phyloP scores from a whole-genome alignment of 1,140 invertebrate species.

The Hycleus phaleratus region DNA sequence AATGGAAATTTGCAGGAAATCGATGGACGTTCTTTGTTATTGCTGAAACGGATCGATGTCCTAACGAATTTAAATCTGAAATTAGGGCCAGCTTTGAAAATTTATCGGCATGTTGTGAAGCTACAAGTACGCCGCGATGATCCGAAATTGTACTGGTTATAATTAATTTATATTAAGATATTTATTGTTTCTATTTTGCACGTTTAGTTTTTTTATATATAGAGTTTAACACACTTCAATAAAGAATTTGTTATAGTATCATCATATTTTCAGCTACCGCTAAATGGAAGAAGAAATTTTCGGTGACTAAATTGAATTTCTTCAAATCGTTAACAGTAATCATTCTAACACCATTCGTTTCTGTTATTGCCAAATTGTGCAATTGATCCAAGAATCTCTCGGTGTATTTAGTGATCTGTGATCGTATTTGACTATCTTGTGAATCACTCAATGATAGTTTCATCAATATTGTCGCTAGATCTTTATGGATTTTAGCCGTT shows the following conservation, averaged over 20 bases:
- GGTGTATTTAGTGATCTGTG: conserved; percentile 12
- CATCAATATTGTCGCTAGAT: conserved; percentile 13
- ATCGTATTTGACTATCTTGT: conserved; percentile 1
- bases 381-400: conserved; percentile 13
- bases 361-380: conserved; percentile 8
- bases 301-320: conserved; percentile 14
- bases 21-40: conserved; percentile 72
- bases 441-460: conserved; percentile 6
- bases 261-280: conserved; percentile 28
- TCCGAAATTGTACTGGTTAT: conserved; percentile 58
- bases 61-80: conserved; percentile 68
- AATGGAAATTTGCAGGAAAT: conserved; percentile 62
- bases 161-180: conserved; percentile 15
- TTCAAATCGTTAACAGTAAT: conserved; percentile 18
- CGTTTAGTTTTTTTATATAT: neutral
- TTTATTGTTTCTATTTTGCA: neutral
- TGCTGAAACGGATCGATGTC: conserved; percentile 74
- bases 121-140: conserved; percentile 61
- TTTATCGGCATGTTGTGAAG: conserved; percentile 70
- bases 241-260: conserved; percentile 17
- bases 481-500: conserved; percentile 25
- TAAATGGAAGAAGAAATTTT: conserved; percentile 26
- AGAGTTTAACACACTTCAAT: neutral
- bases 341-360: conserved; percentile 41
- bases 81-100: conserved; percentile 77